These are phyloP conservation scores for Mythimna lalbum DNA, from an alignment of 2,888 invertebrate species.

Conservation along the genomic window DNA sequence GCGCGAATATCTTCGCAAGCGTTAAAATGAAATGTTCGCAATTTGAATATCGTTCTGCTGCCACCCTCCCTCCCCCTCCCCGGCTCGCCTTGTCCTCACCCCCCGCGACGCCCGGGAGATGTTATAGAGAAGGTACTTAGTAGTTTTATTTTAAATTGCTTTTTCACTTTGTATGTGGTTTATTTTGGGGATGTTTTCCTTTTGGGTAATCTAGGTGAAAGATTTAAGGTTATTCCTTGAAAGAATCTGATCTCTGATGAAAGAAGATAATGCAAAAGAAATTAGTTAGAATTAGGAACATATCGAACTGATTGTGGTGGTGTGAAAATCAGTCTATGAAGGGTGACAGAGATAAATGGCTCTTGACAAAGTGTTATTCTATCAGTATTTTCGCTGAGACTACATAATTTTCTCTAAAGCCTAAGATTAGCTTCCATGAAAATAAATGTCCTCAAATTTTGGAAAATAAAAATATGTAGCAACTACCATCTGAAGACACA, in stretches of 20 bases:
- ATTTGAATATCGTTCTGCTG: constrained; percentile 87
- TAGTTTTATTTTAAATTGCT: constrained; percentile 60
- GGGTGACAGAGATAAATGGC: too few species aligned
- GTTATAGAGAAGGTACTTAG: constrained; percentile 45
- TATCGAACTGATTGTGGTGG: too few species aligned
- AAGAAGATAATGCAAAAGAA: too few species aligned
- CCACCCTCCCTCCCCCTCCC: constrained; percentile 49
- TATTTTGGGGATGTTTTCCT: constrained; percentile 11
- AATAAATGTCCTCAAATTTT: too few species aligned
- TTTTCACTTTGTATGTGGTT: constrained; percentile 38
- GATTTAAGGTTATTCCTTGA: neutral
- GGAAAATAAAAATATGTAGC: neutral
- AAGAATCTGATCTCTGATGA: too few species aligned
- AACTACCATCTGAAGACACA: neutral
- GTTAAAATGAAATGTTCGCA: constrained; percentile 91
- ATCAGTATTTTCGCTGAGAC: too few species aligned
- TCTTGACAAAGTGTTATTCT: too few species aligned
- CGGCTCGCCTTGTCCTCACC: constrained; percentile 22
- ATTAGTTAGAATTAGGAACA: too few species aligned
- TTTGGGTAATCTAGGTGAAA: neutral
- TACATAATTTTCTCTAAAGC: too few species aligned
- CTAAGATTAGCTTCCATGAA: too few species aligned
- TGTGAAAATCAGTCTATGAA: too few species aligned
- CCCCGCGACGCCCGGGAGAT: constrained; percentile 35
- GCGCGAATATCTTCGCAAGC: constrained; percentile 89